Base-by-base conservation (phyloP, 2,888 invertebrate species). In the Meloe dianella region DNA sequence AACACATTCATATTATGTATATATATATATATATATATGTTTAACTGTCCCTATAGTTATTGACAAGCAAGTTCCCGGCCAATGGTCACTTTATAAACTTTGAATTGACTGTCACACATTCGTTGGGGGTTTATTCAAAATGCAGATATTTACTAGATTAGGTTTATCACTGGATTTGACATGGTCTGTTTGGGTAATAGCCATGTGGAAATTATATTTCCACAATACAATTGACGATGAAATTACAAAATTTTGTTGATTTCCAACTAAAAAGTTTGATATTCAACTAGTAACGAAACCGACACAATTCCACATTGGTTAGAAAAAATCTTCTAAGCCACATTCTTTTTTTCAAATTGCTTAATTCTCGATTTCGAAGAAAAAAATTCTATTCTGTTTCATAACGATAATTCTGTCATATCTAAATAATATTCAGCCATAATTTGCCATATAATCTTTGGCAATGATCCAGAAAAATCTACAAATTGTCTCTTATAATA, bases 71-170 rank as follows among this genome's bases (percentile, higher is more conserved):
- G 58, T 57, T 38, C 7, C 27, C 27, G 76, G 73, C 77, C 79
- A 79, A 80, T 79, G 80, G 81, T 80, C 81, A 81, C 80, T 81
- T 81, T 79, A 80, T 80, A 80, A 80, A 81, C 78, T 81, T 80
- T 79, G 78, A 80, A 81, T 81, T 81, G 80, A 80, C 78, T 81
- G 80, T 81, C 79, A 77, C 77, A 67, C 57, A 63, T 61, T 22
- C 51, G 22, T 27, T 12, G 69, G 61, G 51, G 65, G 71, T 64
- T 75, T 76, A 77, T 77, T 77, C 76, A 75, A 73, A 74, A 73
- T 67, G 71, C 68, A 75, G 74, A 77, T 74, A 71, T 70, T 75
- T 66, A 66, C 67, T 68, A 75, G 75, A 77, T 76, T 77, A 73
- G 77, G 75, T 77, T 75, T 73, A 77, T 77, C 76, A 73, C 75